These are phyloP conservation scores for Automeris io DNA, from an alignment of 2,888 invertebrate species.

Conservation along the genomic window DNA sequence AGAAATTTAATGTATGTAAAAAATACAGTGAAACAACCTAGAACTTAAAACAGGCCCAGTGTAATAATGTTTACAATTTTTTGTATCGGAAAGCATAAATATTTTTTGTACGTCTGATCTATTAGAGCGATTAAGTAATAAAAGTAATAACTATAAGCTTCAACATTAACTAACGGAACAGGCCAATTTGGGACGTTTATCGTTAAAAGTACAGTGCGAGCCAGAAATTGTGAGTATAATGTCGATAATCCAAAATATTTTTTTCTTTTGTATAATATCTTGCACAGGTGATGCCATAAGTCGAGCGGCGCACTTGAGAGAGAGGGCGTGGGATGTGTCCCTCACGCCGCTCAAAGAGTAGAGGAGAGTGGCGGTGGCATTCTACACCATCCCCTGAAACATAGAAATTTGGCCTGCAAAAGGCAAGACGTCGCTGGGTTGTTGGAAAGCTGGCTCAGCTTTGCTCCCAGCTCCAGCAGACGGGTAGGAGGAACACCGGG, in stretches of 20 bases:
- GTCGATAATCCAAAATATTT: neutral
- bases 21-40: constrained; percentile 8
- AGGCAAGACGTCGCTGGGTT: no score
- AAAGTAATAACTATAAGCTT: constrained; percentile 48
- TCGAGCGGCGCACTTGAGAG: neutral
- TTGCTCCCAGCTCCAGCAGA: no score
- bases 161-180: constrained; percentile 51
- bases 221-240: constrained; percentile 10
- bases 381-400: no score
- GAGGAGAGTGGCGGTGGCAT: no score
- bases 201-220: constrained; percentile 10
- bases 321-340: no score
- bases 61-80: constrained; percentile 21
- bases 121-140: constrained; percentile 62
- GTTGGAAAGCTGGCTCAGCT: no score
- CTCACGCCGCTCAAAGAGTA: no score
- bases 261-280: neutral
- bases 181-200: constrained; percentile 44
- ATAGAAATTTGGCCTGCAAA: no score
- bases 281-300: neutral
- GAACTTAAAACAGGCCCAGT: constrained; percentile 17
- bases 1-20: neutral
- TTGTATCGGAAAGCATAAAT: constrained; percentile 16
- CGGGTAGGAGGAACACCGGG: no score
- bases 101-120: constrained; percentile 41